A percentile compares a stretch with the other conserved stretches of the same genome.
Evolutionary conservation across 1,140 invertebrate species (phyloP).

Genomic region (Hermetia illucens): DNA sequence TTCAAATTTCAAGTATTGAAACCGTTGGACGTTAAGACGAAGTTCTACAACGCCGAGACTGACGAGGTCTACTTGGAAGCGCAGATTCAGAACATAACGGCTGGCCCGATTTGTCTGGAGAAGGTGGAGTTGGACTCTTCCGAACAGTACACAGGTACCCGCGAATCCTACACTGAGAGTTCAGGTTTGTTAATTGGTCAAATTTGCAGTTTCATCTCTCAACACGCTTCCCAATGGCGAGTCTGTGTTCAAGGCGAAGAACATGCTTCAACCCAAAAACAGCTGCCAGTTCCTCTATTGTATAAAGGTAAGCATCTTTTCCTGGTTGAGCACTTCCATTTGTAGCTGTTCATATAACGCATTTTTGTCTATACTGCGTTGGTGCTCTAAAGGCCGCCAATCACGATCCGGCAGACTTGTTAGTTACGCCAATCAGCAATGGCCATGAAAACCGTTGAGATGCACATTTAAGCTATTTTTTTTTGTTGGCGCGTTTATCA

Average conservation of each 20-base stretch:
- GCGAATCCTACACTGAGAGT: background rate
- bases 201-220: slow-evolving; percentile 41
- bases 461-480: no score
- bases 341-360: background rate
- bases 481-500: no score
- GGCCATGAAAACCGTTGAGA: no score
- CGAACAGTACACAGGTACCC: slow-evolving; percentile 59
- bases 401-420: no score
- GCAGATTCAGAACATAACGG: slow-evolving; percentile 81
- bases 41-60: slow-evolving; percentile 94
- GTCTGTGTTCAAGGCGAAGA: slow-evolving; percentile 74
- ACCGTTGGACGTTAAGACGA: slow-evolving; percentile 95
- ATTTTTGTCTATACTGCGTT: no score
- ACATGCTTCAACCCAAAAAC: slow-evolving; percentile 60
- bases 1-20: slow-evolving; percentile 98
- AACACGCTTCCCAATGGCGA: slow-evolving; percentile 45
- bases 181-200: slow-evolving; percentile 4
- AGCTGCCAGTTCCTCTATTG: slow-evolving; percentile 90
- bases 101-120: slow-evolving; percentile 77
- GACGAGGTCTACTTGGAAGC: slow-evolving; percentile 96
- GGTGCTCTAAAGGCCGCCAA: no score
- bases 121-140: slow-evolving; percentile 86
- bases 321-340: background rate
- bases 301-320: slow-evolving; percentile 32
- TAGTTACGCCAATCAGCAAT: no score